Percentiles rank a stretch among this genome's conserved stretches.
Conservation (phyloP, 2,113 vertebrate genomes). For the Rousettus leschenaultii region DNA sequence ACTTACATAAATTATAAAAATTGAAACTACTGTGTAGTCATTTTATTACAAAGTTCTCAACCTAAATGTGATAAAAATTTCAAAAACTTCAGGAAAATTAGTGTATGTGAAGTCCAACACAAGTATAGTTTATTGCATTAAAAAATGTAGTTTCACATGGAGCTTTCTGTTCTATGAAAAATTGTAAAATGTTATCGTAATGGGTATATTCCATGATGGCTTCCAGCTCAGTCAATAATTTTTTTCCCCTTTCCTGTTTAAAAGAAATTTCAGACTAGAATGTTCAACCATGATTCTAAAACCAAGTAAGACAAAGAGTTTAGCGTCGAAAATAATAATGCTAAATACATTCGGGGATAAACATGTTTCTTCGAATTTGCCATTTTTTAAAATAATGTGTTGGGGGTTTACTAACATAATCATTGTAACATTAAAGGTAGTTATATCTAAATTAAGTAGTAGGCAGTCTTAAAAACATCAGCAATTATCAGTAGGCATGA, state of each 20-base stretch:
- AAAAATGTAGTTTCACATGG: not conserved
- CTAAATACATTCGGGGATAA: not conserved
- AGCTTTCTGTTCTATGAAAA: not conserved
- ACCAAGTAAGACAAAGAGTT: not conserved
- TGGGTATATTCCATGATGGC: not conserved
- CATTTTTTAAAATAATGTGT: not conserved
- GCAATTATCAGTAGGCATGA: not conserved
- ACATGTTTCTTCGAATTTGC: not conserved
- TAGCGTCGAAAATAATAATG: not conserved
- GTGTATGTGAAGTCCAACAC: not conserved
- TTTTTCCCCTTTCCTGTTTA: not conserved
- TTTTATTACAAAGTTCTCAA: not conserved
- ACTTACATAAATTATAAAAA: not conserved
- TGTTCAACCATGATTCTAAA: not conserved
- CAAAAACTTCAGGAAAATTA: not conserved
- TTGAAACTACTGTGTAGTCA: not conserved
- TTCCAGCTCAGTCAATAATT: not conserved
- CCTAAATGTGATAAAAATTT: not conserved
- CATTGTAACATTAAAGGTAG: not conserved
- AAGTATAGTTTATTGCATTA: not conserved
- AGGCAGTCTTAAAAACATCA: not conserved
- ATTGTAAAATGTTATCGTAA: not conserved
- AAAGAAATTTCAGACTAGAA: not conserved
- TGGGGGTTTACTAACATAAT: not conserved
- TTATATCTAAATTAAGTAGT: not conserved